phyloP scores from a whole-genome alignment of 2,113 vertebrate species.

The Heliornis fulica region DNA sequence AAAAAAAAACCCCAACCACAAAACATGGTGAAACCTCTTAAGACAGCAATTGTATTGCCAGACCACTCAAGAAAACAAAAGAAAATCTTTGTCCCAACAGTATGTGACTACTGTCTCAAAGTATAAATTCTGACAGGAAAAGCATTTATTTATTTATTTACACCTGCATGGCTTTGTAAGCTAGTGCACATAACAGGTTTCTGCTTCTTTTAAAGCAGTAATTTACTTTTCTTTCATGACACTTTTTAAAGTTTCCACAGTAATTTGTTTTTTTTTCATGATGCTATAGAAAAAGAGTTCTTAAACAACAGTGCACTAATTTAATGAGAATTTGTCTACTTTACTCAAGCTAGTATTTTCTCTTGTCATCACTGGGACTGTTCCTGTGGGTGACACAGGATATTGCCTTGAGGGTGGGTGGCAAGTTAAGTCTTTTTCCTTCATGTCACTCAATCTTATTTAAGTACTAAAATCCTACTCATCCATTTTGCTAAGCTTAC shows the following conservation, averaged over 20 bases:
- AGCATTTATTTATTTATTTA: not conserved
- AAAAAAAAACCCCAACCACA: too few species aligned
- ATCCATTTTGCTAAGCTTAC: conserved; percentile 20
- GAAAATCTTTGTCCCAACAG: not conserved
- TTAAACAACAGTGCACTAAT: not conserved
- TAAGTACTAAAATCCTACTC: conserved; percentile 35
- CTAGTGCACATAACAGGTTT: not conserved
- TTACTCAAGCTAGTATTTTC: not conserved
- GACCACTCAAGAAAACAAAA: not conserved
- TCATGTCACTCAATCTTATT: conserved; percentile 21
- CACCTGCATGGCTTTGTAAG: not conserved
- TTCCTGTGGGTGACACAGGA: not conserved
- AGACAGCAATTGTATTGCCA: not conserved
- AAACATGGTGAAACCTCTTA: not conserved
- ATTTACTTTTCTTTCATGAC: not conserved
- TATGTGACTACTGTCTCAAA: not conserved
- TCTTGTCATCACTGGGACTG: not conserved
- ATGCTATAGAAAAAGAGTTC: not conserved
- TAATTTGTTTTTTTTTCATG: not conserved
- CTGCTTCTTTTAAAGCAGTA: not conserved
- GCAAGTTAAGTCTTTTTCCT: conserved; percentile 31
- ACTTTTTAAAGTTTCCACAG: not conserved
- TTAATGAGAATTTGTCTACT: not conserved
- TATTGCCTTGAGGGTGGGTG: not conserved
- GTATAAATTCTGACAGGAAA: not conserved